Base-by-base conservation (phyloP, 1,140 invertebrate genomes). In the Elymnias hypermnestra region DNA sequence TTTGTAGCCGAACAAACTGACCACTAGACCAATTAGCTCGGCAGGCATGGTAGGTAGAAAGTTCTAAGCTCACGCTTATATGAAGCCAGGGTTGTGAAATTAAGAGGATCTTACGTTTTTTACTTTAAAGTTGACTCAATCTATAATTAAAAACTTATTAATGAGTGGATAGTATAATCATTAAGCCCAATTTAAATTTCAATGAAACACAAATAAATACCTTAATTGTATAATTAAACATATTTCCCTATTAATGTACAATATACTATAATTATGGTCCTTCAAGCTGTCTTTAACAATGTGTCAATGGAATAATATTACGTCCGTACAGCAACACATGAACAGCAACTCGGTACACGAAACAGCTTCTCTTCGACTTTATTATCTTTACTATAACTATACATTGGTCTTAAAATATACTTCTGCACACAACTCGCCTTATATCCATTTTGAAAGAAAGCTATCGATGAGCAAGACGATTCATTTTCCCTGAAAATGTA, bases 311-410 rank as follows among this genome's bases (percentile, higher is more conserved):
- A n/a, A n/a, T n/a, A n/a, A n/a, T n/a, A n/a, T 26, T 6, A 41
- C 39, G 15, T 41, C 15, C 29, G 9, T 33, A 13, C 57, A n/a
- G 52, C 59, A 15, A 69, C 53, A 46, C 91, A 92, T 14, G 89
- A 88, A 57, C 91, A 92, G 40, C 90, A 91, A n/a, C 90, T 89
- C 7, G 91, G 90, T 23, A 92, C 71, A 61, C 82, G 75, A 51
- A 90, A 90, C 1, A 75, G 67, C 50, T 89, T 87, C 3, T 86
- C 69, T 12, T 81, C 64, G 0, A 88, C 72, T 43, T 72, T 51
- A 1, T 88, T 88, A n/a, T 84, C 72, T 0, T 79, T 60, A 10
- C 81, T 78, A 3, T 91, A 25, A 0, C 88, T 87, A 1, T 87
- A 36, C 49, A 92, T 71, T 36, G 87, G 81, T 15, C 89, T 74